Evolutionary conservation across 2,113 vertebrate species (phyloP).

Genomic region (Epinephelus cyanopodus): DNA sequence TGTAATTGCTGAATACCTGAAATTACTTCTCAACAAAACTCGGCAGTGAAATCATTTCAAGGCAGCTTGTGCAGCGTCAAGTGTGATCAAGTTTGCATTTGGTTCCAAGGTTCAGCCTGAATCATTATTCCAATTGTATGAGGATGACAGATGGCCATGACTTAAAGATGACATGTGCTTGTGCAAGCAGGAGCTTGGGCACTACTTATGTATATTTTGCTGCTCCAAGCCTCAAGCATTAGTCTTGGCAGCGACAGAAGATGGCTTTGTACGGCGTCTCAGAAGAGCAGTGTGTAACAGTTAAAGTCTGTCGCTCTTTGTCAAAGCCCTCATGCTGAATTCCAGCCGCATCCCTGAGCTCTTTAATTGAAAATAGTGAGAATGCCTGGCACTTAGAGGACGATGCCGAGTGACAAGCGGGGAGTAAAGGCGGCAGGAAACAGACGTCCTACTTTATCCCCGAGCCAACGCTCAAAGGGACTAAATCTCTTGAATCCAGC

Average conservation of each 20-base stretch:
- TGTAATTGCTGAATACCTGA: neutral
- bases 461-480: constrained; percentile 18
- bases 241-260: constrained; percentile 43
- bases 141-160: constrained; percentile 54
- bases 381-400: constrained; percentile 54
- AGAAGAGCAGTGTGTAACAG: constrained; percentile 37
- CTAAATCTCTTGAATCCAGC: constrained; percentile 57
- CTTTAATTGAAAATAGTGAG: constrained; percentile 75
- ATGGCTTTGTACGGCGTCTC: constrained; percentile 37
- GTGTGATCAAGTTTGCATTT: constrained; percentile 24
- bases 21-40: constrained; percentile 34
- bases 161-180: constrained; percentile 33
- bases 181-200: constrained; percentile 10
- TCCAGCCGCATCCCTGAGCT: constrained; percentile 51
- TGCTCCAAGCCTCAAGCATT: constrained; percentile 31
- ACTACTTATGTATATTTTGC: constrained; percentile 27
- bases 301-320: constrained; percentile 48
- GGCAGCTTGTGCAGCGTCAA: neutral
- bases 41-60: neutral
- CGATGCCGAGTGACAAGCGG: constrained; percentile 54
- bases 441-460: constrained; percentile 64
- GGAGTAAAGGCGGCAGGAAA: constrained; percentile 51
- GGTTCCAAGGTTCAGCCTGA: neutral
- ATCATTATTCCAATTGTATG: constrained; percentile 15
- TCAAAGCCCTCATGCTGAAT: constrained; percentile 43